Evolutionary conservation across 1,140 invertebrate species (phyloP), one percentile per base, ranked within the genome.

Genomic region (Drosophila guanche): DNA sequence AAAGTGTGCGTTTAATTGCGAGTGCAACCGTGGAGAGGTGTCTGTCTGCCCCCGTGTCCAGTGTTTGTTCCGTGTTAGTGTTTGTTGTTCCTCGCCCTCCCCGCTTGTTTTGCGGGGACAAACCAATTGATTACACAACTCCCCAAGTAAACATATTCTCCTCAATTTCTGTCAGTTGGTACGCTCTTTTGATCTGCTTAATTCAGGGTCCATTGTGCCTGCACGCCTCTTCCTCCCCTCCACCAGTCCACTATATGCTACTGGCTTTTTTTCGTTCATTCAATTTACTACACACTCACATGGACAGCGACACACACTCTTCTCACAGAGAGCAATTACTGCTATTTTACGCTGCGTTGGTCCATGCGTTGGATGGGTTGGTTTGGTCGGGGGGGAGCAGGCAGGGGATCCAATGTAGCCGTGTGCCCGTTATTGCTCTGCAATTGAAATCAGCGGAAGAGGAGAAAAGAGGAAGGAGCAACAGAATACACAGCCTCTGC

Each of bases 181-280:
- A 41, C 37, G 46, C 43, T 62, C 37, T 76, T 86, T 58, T 77
- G 78, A 74, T 85, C 80, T 57, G 60, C 54, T 68, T 76, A 73
- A 76, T 68, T 68, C 63, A 71, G 68, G 48, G 46, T 75, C 66
- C 57, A 69, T 73, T 62, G 46, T 62, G 33, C 33, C 33, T 37
- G 33, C 33, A 29, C 37, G 57, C 41, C 63, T 62, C 56, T 73
- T 37, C 23, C 33, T 65, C 5, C 22, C 37, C 5, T 33, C 20
- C 25, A 16, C 10, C 3, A 10, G 40, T 72, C 50, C 27, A 10
- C 29, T 25, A 23, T 56, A 77, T 61, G 42, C 52, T 80, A 77
- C 68, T 76, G 67, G 51, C 60, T 83, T 83, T 81, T 83, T 86
- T 83, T 86, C 71, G 75, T 85, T 85, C 83, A 85, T 86, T 85